Base-by-base conservation (phyloP, 2,113 vertebrate species). In the Oncorhynchus gorbuscha region DNA sequence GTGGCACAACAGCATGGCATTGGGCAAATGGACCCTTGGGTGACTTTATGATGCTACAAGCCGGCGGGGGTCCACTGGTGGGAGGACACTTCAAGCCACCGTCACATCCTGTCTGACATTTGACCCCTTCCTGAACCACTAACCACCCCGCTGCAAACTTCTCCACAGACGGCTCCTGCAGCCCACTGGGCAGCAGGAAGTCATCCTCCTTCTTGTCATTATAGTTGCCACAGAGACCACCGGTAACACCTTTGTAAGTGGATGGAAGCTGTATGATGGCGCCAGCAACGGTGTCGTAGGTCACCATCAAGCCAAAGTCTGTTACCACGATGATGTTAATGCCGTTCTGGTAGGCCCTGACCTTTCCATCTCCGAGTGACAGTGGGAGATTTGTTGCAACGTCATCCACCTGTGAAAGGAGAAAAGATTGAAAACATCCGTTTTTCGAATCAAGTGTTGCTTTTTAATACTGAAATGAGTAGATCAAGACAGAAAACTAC, bases 181-280 rank as follows among this genome's bases (percentile, higher is more conserved):
- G 0, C 0, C 90, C 84, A 7, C 0, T 11, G 3, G 92, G 88
- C 48, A 87, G 68, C 1, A 58, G 26, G 18, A 91, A 74, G 48
- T 91, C 92, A 18, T 91, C 88, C 3, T 11, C 74, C 2, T 28
- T 39, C 28, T 87, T 66, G 20, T 62, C 80, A 18, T 92, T 86
- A 39, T 88, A 92, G 80, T 91, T 84, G 39, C 90, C 91, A 39
- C 85, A 92, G 24, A 94, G 73, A 30, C 91, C 90, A 0, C 49
- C 61, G 9, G 89, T 64, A 8, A 16, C 39, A 26, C 72, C 77
- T 18, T 69, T 62, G 39, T 86, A 91, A 28, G 73, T 79, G 49
- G 82, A 80, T 18, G 90, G 85, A 28, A 92, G 48, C 0, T 66
- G 76, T 2, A 92, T 18, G 58, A 39, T 32, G 30, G 83, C 73